Evolutionary conservation across 2,113 vertebrate genomes (phyloP).

Genomic region (Balaeniceps rex): DNA sequence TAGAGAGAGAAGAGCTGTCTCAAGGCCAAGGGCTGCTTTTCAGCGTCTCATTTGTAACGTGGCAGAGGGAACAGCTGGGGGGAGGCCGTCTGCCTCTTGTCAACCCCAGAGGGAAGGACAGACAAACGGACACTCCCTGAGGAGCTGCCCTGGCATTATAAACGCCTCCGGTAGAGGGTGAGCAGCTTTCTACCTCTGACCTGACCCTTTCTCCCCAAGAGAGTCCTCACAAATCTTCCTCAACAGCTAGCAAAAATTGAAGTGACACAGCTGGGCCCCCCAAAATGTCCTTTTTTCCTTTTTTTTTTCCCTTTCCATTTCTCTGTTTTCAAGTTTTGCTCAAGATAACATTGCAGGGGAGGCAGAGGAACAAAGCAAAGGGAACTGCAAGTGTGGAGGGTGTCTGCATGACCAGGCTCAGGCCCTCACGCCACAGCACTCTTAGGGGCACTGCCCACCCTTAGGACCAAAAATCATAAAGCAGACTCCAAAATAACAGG

Average conservation of each 20-base stretch:
- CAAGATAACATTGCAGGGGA: background rate
- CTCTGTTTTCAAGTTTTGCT: background rate
- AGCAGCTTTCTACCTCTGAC: conserved; percentile 71
- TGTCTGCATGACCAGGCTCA: background rate
- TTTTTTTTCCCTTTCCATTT: too few relatives aligned
- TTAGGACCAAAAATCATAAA: background rate
- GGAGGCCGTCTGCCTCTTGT: conserved; percentile 16
- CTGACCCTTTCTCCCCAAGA: conserved; percentile 24
- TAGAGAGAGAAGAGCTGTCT: conserved; percentile 71
- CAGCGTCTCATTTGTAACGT: conserved; percentile 80
- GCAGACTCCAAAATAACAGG: background rate
- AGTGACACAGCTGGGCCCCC: background rate
- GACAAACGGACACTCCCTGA: conserved; percentile 40
- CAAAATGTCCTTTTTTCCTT: background rate
- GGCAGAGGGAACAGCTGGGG: conserved; percentile 78
- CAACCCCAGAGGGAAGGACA: conserved; percentile 16
- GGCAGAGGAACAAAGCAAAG: background rate
- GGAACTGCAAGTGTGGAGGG: background rate
- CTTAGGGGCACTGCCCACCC: background rate
- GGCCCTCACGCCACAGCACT: background rate
- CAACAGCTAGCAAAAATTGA: background rate
- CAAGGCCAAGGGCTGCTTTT: conserved; percentile 72
- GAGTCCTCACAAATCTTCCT: conserved; percentile 29
- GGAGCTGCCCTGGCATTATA: conserved; percentile 76
- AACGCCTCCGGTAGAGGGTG: conserved; percentile 55